Conservation (phyloP, 2,113 vertebrate species). For the Thunnus maccoyii region DNA sequence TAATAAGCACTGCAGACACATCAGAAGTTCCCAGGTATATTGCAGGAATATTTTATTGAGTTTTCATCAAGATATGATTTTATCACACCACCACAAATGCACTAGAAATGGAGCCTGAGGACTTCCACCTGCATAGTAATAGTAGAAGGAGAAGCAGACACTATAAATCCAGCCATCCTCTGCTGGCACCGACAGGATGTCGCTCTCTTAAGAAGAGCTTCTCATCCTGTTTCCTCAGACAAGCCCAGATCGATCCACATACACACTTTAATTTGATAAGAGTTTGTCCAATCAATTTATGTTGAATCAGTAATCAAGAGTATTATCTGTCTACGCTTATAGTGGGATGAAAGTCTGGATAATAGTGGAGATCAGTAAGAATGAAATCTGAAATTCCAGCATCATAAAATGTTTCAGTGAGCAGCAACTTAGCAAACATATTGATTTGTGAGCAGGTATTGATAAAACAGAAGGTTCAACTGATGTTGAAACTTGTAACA, state of each 20-base stretch:
- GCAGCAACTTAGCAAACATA: constrained; percentile 36
- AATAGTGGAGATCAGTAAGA: constrained; percentile 39
- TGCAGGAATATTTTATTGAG: constrained; percentile 40
- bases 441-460: constrained; percentile 40
- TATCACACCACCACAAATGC: constrained; percentile 25
- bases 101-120: constrained; percentile 4
- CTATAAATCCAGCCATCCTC: constrained; percentile 28
- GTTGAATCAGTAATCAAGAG: constrained; percentile 34
- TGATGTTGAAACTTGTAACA: constrained; percentile 8
- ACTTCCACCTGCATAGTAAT: constrained; percentile 21
- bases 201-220: background rate
- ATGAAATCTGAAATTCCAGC: constrained; percentile 21
- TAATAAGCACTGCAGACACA: constrained; percentile 6
- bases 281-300: constrained; percentile 37
- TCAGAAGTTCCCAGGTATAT: constrained; percentile 8
- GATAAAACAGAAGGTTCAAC: constrained; percentile 3
- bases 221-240: constrained; percentile 6
- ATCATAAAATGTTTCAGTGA: constrained; percentile 47
- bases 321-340: constrained; percentile 6
- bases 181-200: no score
- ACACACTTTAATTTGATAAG: constrained; percentile 24
- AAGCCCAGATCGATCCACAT: constrained; percentile 5
- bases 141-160: background rate
- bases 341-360: background rate
- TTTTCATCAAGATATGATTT: constrained; percentile 50